Evolutionary conservation across 2,797 vertebrate genomes (phyloP), one percentile per base, ranked within the genome.

Genomic region (Poeciliopsis presidionis): DNA sequence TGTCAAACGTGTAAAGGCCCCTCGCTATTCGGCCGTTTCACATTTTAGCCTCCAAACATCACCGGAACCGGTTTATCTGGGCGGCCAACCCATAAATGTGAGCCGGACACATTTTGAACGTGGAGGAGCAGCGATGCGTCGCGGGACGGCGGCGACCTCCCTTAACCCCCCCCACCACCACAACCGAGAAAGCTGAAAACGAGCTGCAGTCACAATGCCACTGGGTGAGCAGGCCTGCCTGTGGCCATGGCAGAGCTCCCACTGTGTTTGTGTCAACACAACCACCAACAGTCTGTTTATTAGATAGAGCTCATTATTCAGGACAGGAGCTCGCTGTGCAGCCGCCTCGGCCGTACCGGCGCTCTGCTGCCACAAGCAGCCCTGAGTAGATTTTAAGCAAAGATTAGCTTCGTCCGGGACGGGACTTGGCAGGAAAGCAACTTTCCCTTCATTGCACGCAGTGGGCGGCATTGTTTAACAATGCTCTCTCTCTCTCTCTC

Each of bases 251-350:
- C 85, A 87, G 78, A 59, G 49, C 84, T 89, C 88, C 90, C 78
- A 78, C 90, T 90, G 91, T 75, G 89, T 90, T 85, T 86, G 78
- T 89, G 92, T 91, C 91, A 93, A 90, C 86, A 90, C 84, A 80
- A 81, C 84, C 85, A 87, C 87, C 80, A 71, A 88, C 90, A 83
- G 89, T 82, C 89, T 88, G 89, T 91, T 91, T 93, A 92, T 91
- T 92, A 91, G 91, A 92, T 67, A 61, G 90, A 86, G 91, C 92
- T 94, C 93, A 92, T 95, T 95, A 95, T 91, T 93, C 89, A 82
- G 78, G 92, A 89, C 90, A 88, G 88, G 67, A 81, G 59, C 86
- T 86, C 77, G 49, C 85, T 87, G 89, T 77, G 85, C 80, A 84
- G 79, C 85, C 46, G 47, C 83, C 81, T 75, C 87, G 74, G 81